Conservation (phyloP, 1,140 invertebrate species). For the Linepithema humile region DNA sequence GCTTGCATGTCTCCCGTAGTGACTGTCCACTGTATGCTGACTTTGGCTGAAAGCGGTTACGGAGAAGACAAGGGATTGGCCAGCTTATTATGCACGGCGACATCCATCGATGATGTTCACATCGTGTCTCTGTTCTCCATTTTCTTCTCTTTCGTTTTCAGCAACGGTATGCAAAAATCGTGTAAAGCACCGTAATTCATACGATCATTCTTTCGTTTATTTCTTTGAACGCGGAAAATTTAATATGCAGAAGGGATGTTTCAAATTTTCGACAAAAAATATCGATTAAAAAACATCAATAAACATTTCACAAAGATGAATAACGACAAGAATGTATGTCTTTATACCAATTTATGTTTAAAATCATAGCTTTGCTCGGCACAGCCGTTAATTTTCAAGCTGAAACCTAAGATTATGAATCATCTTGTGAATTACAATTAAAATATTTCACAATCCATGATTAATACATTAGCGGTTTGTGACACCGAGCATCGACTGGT, state of each 20-base stretch:
- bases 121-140: constrained; percentile 78
- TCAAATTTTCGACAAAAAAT: not conserved
- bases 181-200: not conserved
- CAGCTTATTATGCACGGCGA: constrained; percentile 76
- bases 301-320: not conserved
- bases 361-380: too few species aligned
- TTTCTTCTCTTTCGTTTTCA: constrained; percentile 75
- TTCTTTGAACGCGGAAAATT: not conserved
- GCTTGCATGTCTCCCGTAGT: constrained; percentile 81
- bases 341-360: not conserved
- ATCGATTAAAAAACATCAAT: not conserved
- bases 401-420: not conserved
- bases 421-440: not conserved
- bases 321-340: not conserved
- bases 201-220: not conserved
- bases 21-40: constrained; percentile 77
- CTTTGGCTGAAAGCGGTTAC: constrained; percentile 78
- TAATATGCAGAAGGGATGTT: not conserved
- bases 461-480: constrained; percentile 9
- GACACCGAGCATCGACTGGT: not conserved
- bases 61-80: constrained; percentile 81
- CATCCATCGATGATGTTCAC: constrained; percentile 79
- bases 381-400: too few species aligned
- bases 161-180: constrained; percentile 67
- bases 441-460: not conserved